phyloP scores from a whole-genome alignment of 2,113 vertebrate genomes.

The Zosterops borbonicus region DNA sequence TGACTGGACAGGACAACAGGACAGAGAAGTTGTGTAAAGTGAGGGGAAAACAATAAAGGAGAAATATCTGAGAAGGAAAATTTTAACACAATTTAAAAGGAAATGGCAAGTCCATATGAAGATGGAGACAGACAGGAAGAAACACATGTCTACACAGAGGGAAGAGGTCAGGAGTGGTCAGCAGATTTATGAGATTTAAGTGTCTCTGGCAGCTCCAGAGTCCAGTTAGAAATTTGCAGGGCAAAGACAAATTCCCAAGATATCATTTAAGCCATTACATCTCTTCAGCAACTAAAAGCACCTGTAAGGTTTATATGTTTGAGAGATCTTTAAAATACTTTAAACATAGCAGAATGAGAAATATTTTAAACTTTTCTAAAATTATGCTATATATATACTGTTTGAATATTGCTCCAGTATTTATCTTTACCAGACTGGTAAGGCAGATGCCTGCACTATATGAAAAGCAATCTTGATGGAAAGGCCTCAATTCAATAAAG shows the following conservation, averaged over 20 bases:
- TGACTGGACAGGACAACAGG: background rate
- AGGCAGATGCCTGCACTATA: background rate
- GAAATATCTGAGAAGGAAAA: background rate
- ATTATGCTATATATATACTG: background rate
- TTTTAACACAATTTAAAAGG: background rate
- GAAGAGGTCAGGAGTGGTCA: conserved; percentile 1
- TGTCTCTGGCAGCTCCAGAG: background rate
- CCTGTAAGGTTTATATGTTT: background rate
- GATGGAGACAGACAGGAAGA: conserved; percentile 23
- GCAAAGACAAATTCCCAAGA: background rate
- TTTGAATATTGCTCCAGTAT: background rate
- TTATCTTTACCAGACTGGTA: background rate
- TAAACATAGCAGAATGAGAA: background rate
- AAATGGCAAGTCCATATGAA: background rate
- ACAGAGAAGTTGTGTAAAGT: background rate
- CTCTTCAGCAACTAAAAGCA: background rate
- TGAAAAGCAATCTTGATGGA: background rate
- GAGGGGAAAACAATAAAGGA: background rate
- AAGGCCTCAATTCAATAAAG: background rate
- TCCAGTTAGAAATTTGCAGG: background rate
- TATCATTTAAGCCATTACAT: background rate
- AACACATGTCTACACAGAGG: background rate
- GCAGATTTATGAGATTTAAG: background rate
- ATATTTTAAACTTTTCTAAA: background rate
- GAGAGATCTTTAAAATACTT: background rate